phyloP scores from a whole-genome alignment of 2,113 vertebrate species.

The Cinclus mexicanus region DNA sequence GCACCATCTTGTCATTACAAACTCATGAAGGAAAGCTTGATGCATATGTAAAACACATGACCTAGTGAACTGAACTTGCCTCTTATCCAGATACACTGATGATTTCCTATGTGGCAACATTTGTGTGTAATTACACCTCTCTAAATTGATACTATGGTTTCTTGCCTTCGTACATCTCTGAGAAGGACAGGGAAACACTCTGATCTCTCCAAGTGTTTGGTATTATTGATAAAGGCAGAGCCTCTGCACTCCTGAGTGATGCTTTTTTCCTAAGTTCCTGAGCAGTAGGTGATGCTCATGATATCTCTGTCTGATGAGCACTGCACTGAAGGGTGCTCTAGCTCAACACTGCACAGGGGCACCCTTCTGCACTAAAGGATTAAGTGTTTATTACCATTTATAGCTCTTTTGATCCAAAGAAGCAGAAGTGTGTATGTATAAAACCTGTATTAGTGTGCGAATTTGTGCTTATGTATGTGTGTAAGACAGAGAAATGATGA shows the following conservation, averaged over 20 bases:
- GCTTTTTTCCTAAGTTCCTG: not conserved
- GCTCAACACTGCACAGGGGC: not conserved
- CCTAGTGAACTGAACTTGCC: not conserved
- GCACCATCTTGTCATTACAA: not conserved
- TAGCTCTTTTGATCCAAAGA: not conserved
- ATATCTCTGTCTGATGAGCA: not conserved
- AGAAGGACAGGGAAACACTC: not conserved
- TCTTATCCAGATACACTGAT: not conserved
- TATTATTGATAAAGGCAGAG: not conserved
- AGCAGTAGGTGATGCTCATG: not conserved
- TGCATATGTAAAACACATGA: not conserved
- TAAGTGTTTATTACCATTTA: not conserved
- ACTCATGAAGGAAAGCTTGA: not conserved
- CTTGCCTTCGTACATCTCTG: not conserved
- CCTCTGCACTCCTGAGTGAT: not conserved
- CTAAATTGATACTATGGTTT: not conserved
- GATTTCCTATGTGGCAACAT: not conserved
- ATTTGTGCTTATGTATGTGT: accelerated
- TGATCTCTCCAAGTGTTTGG: not conserved
- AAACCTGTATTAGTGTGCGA: not conserved
- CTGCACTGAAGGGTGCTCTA: not conserved
- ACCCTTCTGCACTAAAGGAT: not conserved
- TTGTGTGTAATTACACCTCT: not conserved
- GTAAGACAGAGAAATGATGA: not conserved
- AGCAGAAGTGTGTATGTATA: not conserved